Conservation (phyloP, 1,140 invertebrate genomes). For the Lanistes nyassanus region DNA sequence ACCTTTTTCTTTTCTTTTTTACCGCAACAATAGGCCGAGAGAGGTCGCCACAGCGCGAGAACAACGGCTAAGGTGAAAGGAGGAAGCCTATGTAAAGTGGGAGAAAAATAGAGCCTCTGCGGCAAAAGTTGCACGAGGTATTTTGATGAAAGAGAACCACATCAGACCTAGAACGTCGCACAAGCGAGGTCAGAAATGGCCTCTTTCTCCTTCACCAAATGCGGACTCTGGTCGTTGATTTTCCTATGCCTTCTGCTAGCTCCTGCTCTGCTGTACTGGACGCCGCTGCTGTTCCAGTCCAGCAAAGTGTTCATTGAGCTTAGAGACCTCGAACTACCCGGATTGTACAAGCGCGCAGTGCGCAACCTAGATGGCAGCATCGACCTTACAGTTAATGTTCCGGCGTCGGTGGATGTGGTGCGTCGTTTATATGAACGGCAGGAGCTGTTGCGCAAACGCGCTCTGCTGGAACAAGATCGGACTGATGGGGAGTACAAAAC, state of each 20-base stretch:
- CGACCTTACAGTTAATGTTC: slow-evolving; percentile 27
- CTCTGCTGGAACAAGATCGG: neutral
- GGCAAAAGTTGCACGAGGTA: no score
- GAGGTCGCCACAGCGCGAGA: no score
- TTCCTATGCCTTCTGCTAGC: slow-evolving; percentile 1
- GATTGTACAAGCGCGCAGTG: neutral
- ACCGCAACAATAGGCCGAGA: no score
- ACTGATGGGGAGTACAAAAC: slow-evolving; percentile 14
- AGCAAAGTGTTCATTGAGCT: slow-evolving; percentile 7
- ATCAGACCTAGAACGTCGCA: no score
- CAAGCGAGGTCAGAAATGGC: no score
- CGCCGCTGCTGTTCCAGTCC: neutral
- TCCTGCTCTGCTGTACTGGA: slow-evolving; percentile 2
- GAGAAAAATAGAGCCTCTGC: no score
- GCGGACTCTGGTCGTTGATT: neutral
- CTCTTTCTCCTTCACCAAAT: neutral
- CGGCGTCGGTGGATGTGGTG: neutral
- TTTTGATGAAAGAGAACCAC: no score
- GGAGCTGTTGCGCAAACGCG: neutral
- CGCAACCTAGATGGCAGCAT: slow-evolving; percentile 21
- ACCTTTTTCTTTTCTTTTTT: no score
- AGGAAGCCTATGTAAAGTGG: no score
- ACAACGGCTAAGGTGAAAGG: no score
- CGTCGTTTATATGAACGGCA: neutral
- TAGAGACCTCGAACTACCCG: neutral